phyloP scores from a whole-genome alignment of 92 coral and sea anemone genomes.

The Phenganax marumi region DNA sequence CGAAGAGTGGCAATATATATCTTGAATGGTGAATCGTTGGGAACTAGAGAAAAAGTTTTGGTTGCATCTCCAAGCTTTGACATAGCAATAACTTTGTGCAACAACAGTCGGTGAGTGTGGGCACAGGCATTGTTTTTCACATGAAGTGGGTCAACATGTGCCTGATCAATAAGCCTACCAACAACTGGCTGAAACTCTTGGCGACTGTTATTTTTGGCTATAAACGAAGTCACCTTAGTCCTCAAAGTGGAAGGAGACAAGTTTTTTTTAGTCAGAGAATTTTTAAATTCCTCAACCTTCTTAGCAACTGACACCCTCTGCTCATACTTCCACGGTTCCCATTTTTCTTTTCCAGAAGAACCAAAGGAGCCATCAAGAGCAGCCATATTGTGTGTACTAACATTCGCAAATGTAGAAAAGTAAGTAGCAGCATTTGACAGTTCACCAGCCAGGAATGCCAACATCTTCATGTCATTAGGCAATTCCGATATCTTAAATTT shows the following conservation, averaged over 20 bases:
- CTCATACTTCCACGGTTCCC: no score
- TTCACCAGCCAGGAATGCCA: no score
- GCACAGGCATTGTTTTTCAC: constrained; percentile 7
- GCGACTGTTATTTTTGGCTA: constrained; percentile 29
- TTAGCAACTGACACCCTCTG: no score
- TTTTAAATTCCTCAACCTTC: neutral
- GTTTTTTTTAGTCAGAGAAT: constrained; percentile 25
- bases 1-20: neutral
- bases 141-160: constrained; percentile 14
- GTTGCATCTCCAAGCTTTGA: constrained; percentile 8
- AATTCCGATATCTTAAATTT: neutral
- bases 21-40: constrained; percentile 3
- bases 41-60: constrained; percentile 3
- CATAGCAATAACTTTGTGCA: constrained; percentile 11
- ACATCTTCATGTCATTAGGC: no score
- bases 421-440: no score
- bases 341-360: no score
- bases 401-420: no score
- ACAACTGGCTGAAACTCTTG: constrained; percentile 35
- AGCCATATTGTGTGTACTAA: no score
- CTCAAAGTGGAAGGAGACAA: constrained; percentile 35
- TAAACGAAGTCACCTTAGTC: constrained; percentile 44
- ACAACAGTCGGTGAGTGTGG: constrained; percentile 22
- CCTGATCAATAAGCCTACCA: constrained; percentile 31
- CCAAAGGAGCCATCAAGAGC: no score